These are phyloP conservation scores for Oscheius sp. DNA, from an alignment of 1,140 invertebrate genomes.

Conservation along the genomic window DNA sequence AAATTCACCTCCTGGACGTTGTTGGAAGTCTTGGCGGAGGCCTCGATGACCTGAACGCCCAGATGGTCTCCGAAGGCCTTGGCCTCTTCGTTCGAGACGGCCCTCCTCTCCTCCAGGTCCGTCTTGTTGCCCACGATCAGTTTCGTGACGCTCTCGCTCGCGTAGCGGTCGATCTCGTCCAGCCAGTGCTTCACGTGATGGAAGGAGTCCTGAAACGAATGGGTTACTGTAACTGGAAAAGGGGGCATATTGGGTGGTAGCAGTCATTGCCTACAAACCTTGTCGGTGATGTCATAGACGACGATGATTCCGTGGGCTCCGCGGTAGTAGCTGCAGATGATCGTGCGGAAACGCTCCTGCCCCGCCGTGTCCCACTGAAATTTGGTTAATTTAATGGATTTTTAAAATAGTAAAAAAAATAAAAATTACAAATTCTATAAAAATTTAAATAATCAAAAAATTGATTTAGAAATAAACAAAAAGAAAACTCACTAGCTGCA, in stretches of 20 bases:
- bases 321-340: constrained; percentile 87
- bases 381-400: no score
- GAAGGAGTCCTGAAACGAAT: constrained; percentile 75
- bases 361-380: constrained; percentile 89
- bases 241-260: no score
- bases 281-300: constrained; percentile 88
- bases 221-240: constrained; percentile 66
- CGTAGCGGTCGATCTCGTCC: constrained; percentile 91
- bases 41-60: constrained; percentile 93
- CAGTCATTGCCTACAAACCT: neutral
- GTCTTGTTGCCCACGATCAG: constrained; percentile 99
- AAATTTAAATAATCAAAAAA: no score
- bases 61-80: constrained; percentile 74
- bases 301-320: constrained; percentile 98
- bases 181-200: constrained; percentile 97
- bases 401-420: no score
- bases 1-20: constrained; percentile 82
- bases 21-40: constrained; percentile 91
- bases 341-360: constrained; percentile 93
- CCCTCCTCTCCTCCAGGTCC: constrained; percentile 93
- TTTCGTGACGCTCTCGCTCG: constrained; percentile 97
- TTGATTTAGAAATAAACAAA: neutral
- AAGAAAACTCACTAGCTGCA: constrained; percentile 67
- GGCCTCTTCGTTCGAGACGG: constrained; percentile 81
- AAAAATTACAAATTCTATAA: no score